These are phyloP conservation scores for Hecatera dysodea DNA, from an alignment of 2,888 invertebrate genomes.

Conservation along the genomic window DNA sequence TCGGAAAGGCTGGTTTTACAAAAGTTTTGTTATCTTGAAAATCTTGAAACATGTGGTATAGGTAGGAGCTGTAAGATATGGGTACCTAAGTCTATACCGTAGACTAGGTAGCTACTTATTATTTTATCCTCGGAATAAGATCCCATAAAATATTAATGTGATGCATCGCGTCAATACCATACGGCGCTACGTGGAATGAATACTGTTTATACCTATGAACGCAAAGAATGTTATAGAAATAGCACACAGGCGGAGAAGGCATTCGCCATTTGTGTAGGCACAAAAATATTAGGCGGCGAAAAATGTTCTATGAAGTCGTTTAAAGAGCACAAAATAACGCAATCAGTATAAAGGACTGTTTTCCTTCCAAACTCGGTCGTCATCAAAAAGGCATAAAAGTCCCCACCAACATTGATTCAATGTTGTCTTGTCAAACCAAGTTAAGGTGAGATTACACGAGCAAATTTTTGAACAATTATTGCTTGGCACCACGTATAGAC, in stretches of 20 bases:
- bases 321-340: background rate
- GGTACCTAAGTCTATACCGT: background rate
- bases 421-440: slow-evolving; percentile 57
- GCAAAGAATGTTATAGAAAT: slow-evolving; percentile 30
- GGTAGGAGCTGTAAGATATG: background rate
- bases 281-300: background rate
- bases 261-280: slow-evolving; percentile 12
- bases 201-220: slow-evolving; percentile 15
- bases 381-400: slow-evolving; percentile 51
- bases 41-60: background rate
- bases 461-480: too few relatives aligned
- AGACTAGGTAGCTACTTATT: background rate
- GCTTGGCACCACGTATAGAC: too few relatives aligned
- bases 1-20: background rate
- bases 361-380: slow-evolving; percentile 20
- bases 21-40: background rate
- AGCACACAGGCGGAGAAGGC: background rate
- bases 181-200: slow-evolving; percentile 12
- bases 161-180: slow-evolving; percentile 25
- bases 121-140: slow-evolving; percentile 10
- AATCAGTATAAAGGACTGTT: slow-evolving; percentile 13
- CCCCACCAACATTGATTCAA: slow-evolving; percentile 37
- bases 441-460: too few relatives aligned
- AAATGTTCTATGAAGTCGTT: slow-evolving; percentile 14
- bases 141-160: slow-evolving; percentile 9